Evolutionary conservation across 2,888 invertebrate genomes (phyloP).

Genomic region (Sialis lutaria): DNA sequence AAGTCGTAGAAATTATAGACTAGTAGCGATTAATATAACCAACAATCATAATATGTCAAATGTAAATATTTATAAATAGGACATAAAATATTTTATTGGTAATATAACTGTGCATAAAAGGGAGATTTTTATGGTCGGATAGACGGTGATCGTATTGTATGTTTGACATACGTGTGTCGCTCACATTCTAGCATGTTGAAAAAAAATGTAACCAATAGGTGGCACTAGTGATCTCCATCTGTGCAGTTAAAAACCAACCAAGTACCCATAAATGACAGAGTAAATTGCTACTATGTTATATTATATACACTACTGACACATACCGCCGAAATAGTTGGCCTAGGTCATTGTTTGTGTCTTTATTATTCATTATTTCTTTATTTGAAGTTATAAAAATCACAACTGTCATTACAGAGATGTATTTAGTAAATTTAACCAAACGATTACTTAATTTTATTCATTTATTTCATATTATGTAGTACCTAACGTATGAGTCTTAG

Average conservation of each 20-base stretch:
- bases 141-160: neutral
- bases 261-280: slow-evolving; percentile 9
- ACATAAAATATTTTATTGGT: slow-evolving; percentile 5
- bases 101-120: slow-evolving; percentile 2
- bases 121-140: slow-evolving; percentile 1
- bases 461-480: too few species aligned
- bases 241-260: slow-evolving; percentile 8
- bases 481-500: too few species aligned
- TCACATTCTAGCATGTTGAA: neutral
- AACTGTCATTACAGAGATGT: too few species aligned
- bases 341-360: too few species aligned
- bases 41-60: slow-evolving; percentile 1
- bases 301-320: neutral
- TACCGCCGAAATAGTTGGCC: neutral
- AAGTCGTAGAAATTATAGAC: too few species aligned
- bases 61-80: slow-evolving; percentile 5
- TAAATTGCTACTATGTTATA: slow-evolving; percentile 4
- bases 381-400: too few species aligned
- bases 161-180: neutral
- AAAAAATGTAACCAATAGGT: neutral
- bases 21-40: too few species aligned
- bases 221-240: neutral
- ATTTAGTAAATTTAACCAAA: too few species aligned
- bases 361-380: too few species aligned
- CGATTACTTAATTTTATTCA: too few species aligned